Percentiles rank a stretch among this genome's conserved stretches.
Evolutionary conservation across 2,113 vertebrate species (phyloP).

Genomic region (Lophius piscatorius): DNA sequence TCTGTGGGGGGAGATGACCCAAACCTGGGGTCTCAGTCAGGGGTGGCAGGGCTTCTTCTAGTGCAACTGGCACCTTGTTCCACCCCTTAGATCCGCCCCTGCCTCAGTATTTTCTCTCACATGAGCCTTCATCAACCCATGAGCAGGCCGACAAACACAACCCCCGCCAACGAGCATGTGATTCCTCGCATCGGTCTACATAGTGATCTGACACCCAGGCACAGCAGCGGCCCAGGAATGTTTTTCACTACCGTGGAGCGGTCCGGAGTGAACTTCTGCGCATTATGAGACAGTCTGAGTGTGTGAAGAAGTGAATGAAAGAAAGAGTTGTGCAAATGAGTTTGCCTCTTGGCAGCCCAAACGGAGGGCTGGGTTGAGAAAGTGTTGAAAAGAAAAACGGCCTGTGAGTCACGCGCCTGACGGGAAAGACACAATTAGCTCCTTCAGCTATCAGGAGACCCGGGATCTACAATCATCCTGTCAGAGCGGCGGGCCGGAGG

Average conservation of each 20-base stretch:
- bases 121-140: constrained; percentile 43
- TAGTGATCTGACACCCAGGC: constrained; percentile 64
- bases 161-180: too few species aligned
- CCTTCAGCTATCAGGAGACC: constrained; percentile 41
- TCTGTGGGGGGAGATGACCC: too few species aligned
- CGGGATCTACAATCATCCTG: constrained; percentile 29
- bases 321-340: constrained; percentile 50
- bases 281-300: constrained; percentile 50
- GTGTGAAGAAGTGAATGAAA: constrained; percentile 67
- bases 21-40: too few species aligned
- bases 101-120: constrained; percentile 32
- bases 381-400: constrained; percentile 57
- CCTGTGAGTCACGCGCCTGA: constrained; percentile 62
- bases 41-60: too few species aligned
- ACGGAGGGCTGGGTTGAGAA: constrained; percentile 50
- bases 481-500: constrained; percentile 14
- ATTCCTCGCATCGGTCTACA: constrained; percentile 59
- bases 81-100: too few species aligned
- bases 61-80: too few species aligned
- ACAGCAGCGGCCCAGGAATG: constrained; percentile 55
- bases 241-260: constrained; percentile 30
- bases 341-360: constrained; percentile 47
- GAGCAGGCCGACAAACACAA: constrained; percentile 27
- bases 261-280: constrained; percentile 25
- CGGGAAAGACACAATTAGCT: constrained; percentile 65